Evolutionary conservation across 2,888 invertebrate genomes (phyloP), one percentile per base, ranked within the genome.

Genomic region (Papilio demoleus): DNA sequence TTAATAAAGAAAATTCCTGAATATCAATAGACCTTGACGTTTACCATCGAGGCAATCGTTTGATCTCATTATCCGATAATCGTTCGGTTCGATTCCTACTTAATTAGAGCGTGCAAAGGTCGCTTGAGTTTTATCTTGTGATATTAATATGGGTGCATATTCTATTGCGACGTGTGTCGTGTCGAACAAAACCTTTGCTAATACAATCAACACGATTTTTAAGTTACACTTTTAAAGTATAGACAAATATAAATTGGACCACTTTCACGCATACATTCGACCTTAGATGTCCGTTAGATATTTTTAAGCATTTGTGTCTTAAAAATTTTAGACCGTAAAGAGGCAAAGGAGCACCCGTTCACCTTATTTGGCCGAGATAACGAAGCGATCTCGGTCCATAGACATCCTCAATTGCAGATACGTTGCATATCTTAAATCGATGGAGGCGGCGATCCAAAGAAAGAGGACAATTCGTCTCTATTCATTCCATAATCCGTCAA

Each of bases 71-170:
- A 65, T 45, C 59, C 59, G 45, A 59, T 50, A 63, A 22, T 58
- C 58, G 45, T 22, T 36, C 34, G 1, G 45, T 47, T 66, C 53
- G 53, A 67, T 53, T 50, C 73, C 70, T 81, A 75, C 77, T 71
- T 74, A 85, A 80, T 78, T 85, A 72, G 83, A 81, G 75, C 83
- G 77, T 65, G 75, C 65, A 83, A 79, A 80, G 79, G 81, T 78
- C 78, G 63, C 73, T 78, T 80, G 81, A 78, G 82, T 82, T 81
- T 74, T 68, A 68, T 72, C 71, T 65, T 65, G 58, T 72, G 71
- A 73, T 75, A 72, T 67, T 56, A 58, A 66, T 58, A 45, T 45
- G 61, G 70, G 68, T 71, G 63, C 71, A 70, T 58, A 70, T 71
- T 56, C 67, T 59, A 69, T 62, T 64, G 8, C 34, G n/a, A 31